These are phyloP conservation scores for Helogale parvula DNA, from an alignment of 2,113 vertebrate genomes.

Conservation along the genomic window DNA sequence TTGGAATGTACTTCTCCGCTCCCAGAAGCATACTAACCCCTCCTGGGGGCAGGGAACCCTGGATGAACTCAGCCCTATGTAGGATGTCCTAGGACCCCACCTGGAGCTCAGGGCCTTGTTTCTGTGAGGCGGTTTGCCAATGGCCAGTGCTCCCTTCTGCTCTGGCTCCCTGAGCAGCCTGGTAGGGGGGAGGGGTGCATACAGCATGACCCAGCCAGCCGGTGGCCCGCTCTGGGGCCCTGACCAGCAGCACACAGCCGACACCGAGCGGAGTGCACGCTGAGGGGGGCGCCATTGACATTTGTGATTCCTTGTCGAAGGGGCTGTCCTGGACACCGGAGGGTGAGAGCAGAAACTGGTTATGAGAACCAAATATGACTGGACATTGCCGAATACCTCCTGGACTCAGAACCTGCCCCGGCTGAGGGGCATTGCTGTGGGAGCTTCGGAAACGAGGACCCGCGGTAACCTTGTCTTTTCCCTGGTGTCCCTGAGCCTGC, in stretches of 20 bases:
- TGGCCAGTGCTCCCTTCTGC: background rate
- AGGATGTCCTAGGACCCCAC: background rate
- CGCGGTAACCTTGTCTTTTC: rapidly evolving
- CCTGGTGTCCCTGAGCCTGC: background rate
- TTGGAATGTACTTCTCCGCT: background rate
- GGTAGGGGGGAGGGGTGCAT: no score
- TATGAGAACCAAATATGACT: background rate
- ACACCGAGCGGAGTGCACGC: no score
- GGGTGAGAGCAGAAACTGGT: no score
- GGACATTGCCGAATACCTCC: background rate
- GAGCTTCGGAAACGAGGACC: background rate
- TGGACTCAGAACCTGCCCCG: rapidly evolving
- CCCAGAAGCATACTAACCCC: no score
- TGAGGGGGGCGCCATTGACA: background rate
- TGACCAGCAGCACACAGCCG: background rate
- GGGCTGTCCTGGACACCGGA: background rate
- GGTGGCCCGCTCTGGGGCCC: background rate
- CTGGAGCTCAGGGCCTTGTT: background rate
- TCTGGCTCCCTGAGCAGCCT: background rate
- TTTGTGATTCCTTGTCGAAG: no score
- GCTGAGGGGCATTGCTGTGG: rapidly evolving
- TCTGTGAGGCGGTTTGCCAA: background rate
- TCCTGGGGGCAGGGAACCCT: background rate
- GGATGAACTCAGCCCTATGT: rapidly evolving
- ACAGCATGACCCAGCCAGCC: background rate